Evolutionary conservation across 2,113 vertebrate species (phyloP).

Genomic region (Onychostoma macrolepis): DNA sequence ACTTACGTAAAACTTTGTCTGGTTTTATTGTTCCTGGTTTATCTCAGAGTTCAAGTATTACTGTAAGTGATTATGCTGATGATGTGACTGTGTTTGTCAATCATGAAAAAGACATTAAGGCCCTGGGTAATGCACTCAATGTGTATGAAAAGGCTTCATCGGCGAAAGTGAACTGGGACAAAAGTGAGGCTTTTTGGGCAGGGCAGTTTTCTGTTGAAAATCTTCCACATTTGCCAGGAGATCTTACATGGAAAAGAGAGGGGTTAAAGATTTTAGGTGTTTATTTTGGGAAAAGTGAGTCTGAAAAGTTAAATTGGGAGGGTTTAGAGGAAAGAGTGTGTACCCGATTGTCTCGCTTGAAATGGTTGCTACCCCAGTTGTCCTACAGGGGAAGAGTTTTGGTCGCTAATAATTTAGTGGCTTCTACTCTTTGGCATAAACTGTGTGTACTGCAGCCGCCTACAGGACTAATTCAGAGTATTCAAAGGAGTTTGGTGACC

Average conservation of each 20-base stretch:
- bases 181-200: not conserved
- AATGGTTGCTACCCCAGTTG: not conserved
- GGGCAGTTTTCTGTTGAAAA: not conserved
- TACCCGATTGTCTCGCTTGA: not conserved
- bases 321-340: not conserved
- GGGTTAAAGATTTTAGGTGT: not conserved
- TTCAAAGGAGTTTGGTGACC: not conserved
- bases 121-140: no score
- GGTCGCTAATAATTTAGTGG: not conserved
- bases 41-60: no score
- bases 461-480: not conserved
- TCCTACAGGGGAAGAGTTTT: constrained; percentile 3
- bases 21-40: no score
- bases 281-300: not conserved
- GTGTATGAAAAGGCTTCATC: no score
- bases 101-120: no score
- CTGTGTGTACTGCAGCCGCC: not conserved
- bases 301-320: not conserved
- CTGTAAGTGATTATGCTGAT: no score
- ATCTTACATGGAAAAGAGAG: not conserved
- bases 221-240: not conserved
- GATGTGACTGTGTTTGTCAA: no score
- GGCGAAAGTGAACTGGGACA: not conserved
- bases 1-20: no score
- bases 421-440: not conserved